These are phyloP conservation scores for Antheraea pernyi DNA, from an alignment of 1,140 invertebrate species.

Conservation along the genomic window DNA sequence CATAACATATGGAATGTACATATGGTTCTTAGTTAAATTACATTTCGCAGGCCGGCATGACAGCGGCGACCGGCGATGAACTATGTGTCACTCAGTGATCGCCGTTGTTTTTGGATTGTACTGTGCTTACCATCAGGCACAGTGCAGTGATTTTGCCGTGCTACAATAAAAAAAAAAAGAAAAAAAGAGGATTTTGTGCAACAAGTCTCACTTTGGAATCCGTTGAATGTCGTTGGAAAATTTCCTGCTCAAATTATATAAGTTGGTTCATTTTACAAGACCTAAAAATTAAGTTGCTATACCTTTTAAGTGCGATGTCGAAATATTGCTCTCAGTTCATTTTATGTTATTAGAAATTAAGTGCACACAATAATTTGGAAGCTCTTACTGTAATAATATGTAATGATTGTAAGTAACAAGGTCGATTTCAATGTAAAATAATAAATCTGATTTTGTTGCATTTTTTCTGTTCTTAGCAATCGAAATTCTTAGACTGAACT, in stretches of 20 bases:
- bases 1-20: too few species aligned
- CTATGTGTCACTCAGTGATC: too few species aligned
- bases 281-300: not conserved
- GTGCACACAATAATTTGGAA: not conserved
- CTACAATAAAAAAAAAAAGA: too few species aligned
- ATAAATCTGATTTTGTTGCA: too few species aligned
- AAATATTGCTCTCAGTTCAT: not conserved
- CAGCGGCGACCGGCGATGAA: too few species aligned
- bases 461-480: too few species aligned
- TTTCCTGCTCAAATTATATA: not conserved
- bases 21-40: too few species aligned
- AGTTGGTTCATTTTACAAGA: not conserved
- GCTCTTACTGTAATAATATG: not conserved
- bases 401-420: not conserved
- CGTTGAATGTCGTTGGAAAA: not conserved
- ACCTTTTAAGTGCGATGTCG: not conserved
- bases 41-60: too few species aligned
- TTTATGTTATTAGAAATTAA: not conserved
- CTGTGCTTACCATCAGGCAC: too few species aligned
- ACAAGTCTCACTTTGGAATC: not conserved
- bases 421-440: not conserved
- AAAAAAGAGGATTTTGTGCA: not conserved
- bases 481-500: too few species aligned
- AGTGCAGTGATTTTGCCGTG: too few species aligned
- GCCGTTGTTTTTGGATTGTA: too few species aligned